Evolutionary conservation across 2,113 vertebrate species (phyloP), one percentile per base, ranked within the genome.

Genomic region (Rhombomys opimus): DNA sequence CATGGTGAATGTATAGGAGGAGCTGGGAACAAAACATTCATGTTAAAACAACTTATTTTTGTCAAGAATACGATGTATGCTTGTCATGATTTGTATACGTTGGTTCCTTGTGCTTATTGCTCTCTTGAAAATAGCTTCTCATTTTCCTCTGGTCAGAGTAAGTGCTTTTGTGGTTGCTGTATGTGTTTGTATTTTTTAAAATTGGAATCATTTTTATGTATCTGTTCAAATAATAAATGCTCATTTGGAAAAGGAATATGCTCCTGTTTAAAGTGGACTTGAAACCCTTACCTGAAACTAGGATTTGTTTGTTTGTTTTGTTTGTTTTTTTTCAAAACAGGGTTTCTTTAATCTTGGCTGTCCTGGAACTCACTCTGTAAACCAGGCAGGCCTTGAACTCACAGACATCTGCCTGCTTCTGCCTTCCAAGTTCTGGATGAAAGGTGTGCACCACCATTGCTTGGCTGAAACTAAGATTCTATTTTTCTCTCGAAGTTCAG

Each of bases 21-120:
- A 97, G 87, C 97, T 96, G 97, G 93, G 96, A 95, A 95, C 94
- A 96, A 98, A 96, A 65, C 70, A 94, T 97, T 98, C 89, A 82
- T 98, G 89, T 98, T 93, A 95, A 95, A 92, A 93, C 67, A 82
- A 75, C n/a, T 35, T 96, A 94, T 91, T 41, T 87, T 97, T 94
- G 88, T 94, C 5, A 46, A 80, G 90, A 75, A 84, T 50, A 20
- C 67, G 93, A 92, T 94, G 81, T 88, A 67, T 35, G 14, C 32
- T 82, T 95, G 76, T 96, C 95, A 75, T 97, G 82, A 95, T 95
- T 91, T 96, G 88, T 85, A 22, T 91, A 92, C 82, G 73, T 97
- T 95, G 52, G 57, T 38, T 90, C 93, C 86, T 95, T 97, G 4
- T 94, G 89, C 96, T 97, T 84, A 92, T 75, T 78, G 76, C 85